These are phyloP conservation scores for Crocuta crocuta DNA, from an alignment of 2,113 vertebrate genomes.

Conservation along the genomic window DNA sequence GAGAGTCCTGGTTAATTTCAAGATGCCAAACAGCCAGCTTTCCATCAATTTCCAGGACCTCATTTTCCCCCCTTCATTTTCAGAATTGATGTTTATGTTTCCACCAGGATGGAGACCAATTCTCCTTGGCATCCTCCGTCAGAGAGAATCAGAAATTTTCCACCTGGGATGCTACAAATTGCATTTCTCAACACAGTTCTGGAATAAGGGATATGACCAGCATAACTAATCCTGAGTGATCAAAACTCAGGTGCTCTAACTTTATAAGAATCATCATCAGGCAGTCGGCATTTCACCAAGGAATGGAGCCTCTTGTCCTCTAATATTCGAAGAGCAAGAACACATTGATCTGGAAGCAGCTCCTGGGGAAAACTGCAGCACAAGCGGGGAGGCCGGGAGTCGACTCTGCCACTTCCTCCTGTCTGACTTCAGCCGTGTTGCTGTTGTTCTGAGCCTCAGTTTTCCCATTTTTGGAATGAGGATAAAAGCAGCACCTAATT, in stretches of 20 bases:
- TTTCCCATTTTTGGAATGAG: background rate
- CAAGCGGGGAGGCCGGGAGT: background rate
- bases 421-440: background rate
- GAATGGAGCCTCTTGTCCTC: background rate
- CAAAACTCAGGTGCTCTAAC: constrained; percentile 49
- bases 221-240: constrained; percentile 68
- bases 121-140: constrained; percentile 74
- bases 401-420: background rate
- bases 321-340: background rate
- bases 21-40: constrained; percentile 59
- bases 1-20: constrained; percentile 67
- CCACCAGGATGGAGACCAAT: constrained; percentile 79
- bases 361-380: background rate
- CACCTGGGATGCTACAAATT: constrained; percentile 81
- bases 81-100: constrained; percentile 78
- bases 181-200: constrained; percentile 74
- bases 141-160: constrained; percentile 82
- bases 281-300: background rate
- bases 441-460: background rate
- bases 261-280: background rate
- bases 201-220: constrained; percentile 54
- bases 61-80: constrained; percentile 47
- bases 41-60: constrained; percentile 67
- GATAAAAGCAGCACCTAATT: background rate
- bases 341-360: background rate